Conservation (phyloP, 2,888 invertebrate species). For the Xestia ashworthii region DNA sequence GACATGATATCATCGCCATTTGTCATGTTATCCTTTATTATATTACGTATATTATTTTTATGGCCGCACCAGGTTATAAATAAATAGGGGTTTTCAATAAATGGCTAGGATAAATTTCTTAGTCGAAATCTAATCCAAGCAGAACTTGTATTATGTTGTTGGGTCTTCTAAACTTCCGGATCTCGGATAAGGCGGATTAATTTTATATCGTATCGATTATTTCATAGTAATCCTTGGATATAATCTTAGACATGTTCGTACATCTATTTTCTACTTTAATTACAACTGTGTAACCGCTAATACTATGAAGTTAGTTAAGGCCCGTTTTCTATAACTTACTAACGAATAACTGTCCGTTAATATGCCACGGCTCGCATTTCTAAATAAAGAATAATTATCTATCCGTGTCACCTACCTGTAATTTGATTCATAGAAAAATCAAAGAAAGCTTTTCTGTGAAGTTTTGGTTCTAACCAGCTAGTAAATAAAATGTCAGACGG, state of each 20-base stretch:
- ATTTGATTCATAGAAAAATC: no score
- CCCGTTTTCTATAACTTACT: no score
- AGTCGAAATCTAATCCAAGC: conserved; percentile 2
- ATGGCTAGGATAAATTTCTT: not conserved
- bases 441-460: no score
- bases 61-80: conserved; percentile 14
- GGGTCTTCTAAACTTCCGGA: not conserved
- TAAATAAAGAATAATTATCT: no score
- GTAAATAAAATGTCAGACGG: no score
- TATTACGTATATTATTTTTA: conserved; percentile 38
- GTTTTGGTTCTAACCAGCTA: no score
- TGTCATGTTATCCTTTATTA: conserved; percentile 50
- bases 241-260: not conserved
- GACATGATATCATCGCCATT: conserved; percentile 67
- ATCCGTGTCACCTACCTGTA: no score
- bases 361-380: no score
- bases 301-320: conserved; percentile 28
- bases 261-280: not conserved
- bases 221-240: not conserved
- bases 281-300: conserved; percentile 6
- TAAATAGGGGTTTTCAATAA: not conserved
- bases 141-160: not conserved
- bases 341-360: no score
- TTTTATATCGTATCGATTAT: not conserved
- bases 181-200: not conserved